phyloP scores from a whole-genome alignment of 2,113 vertebrate species.

The Phylloscopus trochiloides region DNA sequence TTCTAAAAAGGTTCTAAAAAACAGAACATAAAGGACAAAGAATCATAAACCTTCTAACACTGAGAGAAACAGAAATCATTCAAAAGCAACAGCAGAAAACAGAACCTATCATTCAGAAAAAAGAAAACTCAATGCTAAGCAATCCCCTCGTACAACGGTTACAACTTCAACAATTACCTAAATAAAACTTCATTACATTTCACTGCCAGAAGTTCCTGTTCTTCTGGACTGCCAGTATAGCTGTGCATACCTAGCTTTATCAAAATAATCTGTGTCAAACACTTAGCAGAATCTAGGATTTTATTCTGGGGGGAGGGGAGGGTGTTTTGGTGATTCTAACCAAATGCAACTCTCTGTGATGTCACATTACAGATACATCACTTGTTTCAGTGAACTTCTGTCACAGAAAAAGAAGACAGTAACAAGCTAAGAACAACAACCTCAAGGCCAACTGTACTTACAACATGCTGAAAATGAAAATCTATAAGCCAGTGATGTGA shows the following conservation, averaged over 20 bases:
- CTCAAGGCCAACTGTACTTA: neutral
- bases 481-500: neutral
- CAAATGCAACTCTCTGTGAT: neutral
- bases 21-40: neutral
- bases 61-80: neutral
- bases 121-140: neutral
- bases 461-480: neutral
- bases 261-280: neutral
- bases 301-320: rapidly evolving
- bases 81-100: neutral
- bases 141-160: neutral
- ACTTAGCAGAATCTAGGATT: neutral
- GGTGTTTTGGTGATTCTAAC: neutral
- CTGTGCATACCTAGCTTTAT: neutral
- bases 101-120: neutral
- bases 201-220: neutral
- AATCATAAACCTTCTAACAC: neutral
- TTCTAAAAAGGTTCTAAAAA: neutral
- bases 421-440: neutral
- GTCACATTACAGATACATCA: neutral
- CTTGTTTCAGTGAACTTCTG: neutral
- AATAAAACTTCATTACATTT: neutral
- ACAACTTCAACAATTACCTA: neutral
- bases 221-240: neutral
- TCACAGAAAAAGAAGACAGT: neutral